phyloP scores from a whole-genome alignment of 2,797 vertebrate genomes.

The Pelodytes ibericus region DNA sequence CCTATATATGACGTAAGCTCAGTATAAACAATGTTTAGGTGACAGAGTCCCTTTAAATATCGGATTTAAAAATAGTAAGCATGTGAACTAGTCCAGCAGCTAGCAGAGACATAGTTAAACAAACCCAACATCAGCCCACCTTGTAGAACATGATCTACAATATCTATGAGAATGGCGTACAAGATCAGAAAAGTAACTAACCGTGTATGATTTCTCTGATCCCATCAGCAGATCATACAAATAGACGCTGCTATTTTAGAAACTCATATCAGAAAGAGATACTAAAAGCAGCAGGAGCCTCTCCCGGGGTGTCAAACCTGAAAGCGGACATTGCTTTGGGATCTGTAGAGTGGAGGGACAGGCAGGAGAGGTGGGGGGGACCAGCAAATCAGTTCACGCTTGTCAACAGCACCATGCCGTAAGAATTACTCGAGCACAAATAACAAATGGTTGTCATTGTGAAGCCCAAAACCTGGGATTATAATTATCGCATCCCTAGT shows the following conservation, averaged over 20 bases:
- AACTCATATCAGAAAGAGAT: conserved; percentile 67
- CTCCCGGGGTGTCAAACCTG: conserved; percentile 67
- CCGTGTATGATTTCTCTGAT: conserved; percentile 56
- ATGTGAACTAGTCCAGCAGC: too few species aligned
- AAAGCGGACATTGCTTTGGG: conserved; percentile 69
- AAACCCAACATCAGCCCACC: conserved; percentile 59
- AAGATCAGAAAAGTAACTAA: conserved; percentile 53
- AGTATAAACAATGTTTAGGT: too few species aligned
- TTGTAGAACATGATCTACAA: not conserved
- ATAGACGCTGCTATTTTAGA: conserved; percentile 69
- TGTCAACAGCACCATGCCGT: conserved; percentile 93
- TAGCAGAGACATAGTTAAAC: conserved; percentile 65
- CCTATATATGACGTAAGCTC: too few species aligned
- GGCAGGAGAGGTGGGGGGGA: too few species aligned
- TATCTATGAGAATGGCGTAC: conserved; percentile 40
- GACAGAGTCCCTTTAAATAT: too few species aligned
- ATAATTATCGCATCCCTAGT: conserved; percentile 99
- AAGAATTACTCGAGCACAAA: conserved; percentile 97
- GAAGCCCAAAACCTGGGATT: conserved; percentile 99
- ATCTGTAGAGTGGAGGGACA: too few species aligned
- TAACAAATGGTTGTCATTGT: conserved; percentile 99
- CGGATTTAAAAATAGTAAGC: too few species aligned
- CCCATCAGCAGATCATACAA: conserved; percentile 68
- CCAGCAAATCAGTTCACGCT: conserved; percentile 98
- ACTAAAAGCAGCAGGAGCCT: conserved; percentile 69